phyloP scores from a whole-genome alignment of 2,113 vertebrate genomes.

The Oryzias javanicus region DNA sequence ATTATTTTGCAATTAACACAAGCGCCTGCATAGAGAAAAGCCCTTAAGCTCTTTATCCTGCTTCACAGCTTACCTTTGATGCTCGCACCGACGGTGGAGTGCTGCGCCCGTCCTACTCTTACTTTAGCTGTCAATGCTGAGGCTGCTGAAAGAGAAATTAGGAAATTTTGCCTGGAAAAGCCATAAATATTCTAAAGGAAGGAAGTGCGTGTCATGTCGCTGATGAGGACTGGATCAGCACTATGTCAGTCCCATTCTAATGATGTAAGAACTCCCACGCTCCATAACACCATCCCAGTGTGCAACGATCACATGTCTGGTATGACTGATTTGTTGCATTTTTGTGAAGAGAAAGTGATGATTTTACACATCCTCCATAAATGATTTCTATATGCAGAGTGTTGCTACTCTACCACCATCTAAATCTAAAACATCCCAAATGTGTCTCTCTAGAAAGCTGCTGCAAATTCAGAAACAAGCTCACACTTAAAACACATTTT shows the following conservation, averaged over 20 bases:
- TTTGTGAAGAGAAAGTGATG: background rate
- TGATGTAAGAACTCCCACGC: background rate
- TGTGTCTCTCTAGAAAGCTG: slow-evolving; percentile 37
- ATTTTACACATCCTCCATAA: slow-evolving; percentile 16
- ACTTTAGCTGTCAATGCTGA: background rate
- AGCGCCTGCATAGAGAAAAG: too few relatives aligned
- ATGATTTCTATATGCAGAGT: slow-evolving; percentile 17
- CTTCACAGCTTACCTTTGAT: background rate
- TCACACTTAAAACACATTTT: slow-evolving; percentile 13
- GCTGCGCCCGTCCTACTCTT: background rate
- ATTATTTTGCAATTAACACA: too few relatives aligned
- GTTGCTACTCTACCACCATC: slow-evolving; percentile 16
- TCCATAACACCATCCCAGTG: too few relatives aligned
- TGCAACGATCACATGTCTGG: slow-evolving; percentile 17
- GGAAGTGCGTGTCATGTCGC: slow-evolving; percentile 6
- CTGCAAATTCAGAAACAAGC: slow-evolving; percentile 26
- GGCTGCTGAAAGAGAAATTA: slow-evolving; percentile 6
- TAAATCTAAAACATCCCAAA: slow-evolving; percentile 14
- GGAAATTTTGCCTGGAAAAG: slow-evolving; percentile 12
- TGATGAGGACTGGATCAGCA: slow-evolving; percentile 24
- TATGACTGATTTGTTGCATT: slow-evolving; percentile 12
- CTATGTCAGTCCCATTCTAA: slow-evolving; percentile 7
- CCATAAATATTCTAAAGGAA: slow-evolving; percentile 38
- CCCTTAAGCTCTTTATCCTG: too few relatives aligned
- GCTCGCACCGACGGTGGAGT: background rate